Percentiles rank a stretch among this genome's conserved stretches.
These are phyloP conservation scores for Sinopyrophorus schimmeli DNA, from an alignment of 2,888 invertebrate genomes.

Conservation along the genomic window DNA sequence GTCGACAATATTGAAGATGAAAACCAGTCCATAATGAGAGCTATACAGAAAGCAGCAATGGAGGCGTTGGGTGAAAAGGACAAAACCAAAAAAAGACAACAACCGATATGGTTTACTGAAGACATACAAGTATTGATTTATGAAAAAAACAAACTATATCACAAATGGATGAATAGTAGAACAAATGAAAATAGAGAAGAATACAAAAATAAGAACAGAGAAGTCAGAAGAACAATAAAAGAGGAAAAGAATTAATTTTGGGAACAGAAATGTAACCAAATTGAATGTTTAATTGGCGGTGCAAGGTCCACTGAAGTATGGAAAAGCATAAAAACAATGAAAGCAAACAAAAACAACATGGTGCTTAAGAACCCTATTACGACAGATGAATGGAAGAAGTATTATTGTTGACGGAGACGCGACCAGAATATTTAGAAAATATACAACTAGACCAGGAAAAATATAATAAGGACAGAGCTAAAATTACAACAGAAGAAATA, in stretches of 20 bases:
- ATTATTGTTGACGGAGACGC: slow-evolving; percentile 2
- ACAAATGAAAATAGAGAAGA: no score
- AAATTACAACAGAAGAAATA: no score
- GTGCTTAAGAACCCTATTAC: slow-evolving; percentile 1
- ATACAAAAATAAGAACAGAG: slow-evolving; percentile 2
- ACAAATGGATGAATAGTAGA: not conserved
- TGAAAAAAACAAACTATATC: not conserved
- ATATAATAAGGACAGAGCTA: no score
- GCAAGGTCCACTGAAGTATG: no score
- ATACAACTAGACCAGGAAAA: slow-evolving; percentile 5
- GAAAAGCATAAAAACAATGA: not conserved
- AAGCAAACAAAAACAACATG: not conserved
- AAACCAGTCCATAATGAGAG: slow-evolving; percentile 3
- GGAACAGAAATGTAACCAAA: slow-evolving; percentile 3
- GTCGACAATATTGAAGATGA: slow-evolving; percentile 1
- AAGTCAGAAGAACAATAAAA: slow-evolving; percentile 4
- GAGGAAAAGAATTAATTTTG: not conserved
- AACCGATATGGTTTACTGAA: not conserved
- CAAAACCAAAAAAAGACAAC: not conserved
- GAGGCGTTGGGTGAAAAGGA: not conserved
- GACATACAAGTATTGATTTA: slow-evolving; percentile 1
- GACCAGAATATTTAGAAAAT: slow-evolving; percentile 4
- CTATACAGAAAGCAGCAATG: slow-evolving; percentile 1
- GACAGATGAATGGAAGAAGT: slow-evolving; percentile 2
- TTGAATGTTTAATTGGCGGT: no score